Evolutionary conservation across 2,113 vertebrate species (phyloP).

Genomic region (Notechis scutatus): DNA sequence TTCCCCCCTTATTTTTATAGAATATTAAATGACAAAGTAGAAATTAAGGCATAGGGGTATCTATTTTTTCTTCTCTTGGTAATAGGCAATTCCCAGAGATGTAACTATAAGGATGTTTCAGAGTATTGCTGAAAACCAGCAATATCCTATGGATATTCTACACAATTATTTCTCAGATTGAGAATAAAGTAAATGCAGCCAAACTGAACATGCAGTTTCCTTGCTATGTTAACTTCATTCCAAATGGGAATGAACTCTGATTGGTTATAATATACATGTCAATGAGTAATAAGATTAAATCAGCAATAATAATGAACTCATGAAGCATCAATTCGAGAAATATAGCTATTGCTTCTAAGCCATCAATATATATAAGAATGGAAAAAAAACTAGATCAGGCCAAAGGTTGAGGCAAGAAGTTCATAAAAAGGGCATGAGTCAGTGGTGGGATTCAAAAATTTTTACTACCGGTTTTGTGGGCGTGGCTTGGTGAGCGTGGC

Average conservation of each 20-base stretch:
- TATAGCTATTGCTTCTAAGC: not conserved
- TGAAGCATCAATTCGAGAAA: conserved; percentile 2
- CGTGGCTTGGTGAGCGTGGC: no score
- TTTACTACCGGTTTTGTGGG: no score
- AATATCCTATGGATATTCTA: accelerated
- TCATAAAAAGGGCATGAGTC: not conserved
- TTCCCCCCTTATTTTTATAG: not conserved
- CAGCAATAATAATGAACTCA: not conserved
- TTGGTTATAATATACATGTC: not conserved
- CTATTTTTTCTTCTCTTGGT: accelerated
- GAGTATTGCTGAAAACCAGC: not conserved
- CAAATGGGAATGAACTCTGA: not conserved
- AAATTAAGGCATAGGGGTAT: not conserved
- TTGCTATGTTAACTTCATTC: conserved; percentile 2
- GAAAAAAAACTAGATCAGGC: not conserved
- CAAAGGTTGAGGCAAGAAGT: not conserved
- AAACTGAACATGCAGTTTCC: not conserved
- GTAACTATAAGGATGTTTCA: not conserved
- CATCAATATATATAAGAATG: not conserved
- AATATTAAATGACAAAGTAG: not conserved
- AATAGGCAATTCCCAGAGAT: not conserved
- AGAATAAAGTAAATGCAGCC: not conserved
- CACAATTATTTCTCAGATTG: not conserved
- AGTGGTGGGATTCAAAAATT: no score
- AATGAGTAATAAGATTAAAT: not conserved